These are phyloP conservation scores for Poliocrania exsul DNA, from an alignment of 2,797 vertebrate species.

Conservation along the genomic window DNA sequence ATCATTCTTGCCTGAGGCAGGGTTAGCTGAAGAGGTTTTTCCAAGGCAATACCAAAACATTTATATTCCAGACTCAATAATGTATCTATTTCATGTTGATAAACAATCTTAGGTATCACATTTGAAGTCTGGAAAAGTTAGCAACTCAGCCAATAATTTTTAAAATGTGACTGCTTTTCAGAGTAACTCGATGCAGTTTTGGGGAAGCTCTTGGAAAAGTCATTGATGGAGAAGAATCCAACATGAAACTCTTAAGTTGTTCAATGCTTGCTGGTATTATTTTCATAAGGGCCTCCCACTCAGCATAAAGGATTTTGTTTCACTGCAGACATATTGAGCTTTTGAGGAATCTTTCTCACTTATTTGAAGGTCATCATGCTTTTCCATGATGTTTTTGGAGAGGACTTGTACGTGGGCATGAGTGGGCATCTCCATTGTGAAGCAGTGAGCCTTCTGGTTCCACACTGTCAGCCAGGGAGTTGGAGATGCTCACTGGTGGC, in stretches of 20 bases:
- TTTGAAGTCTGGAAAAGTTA: conserved; percentile 25
- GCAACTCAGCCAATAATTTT: background rate
- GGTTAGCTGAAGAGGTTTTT: background rate
- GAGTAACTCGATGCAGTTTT: background rate
- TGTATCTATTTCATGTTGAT: conserved; percentile 10
- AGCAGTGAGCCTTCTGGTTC: background rate
- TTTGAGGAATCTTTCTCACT: background rate
- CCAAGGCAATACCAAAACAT: background rate
- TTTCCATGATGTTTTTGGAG: background rate
- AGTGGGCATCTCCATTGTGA: background rate
- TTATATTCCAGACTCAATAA: conserved; percentile 11
- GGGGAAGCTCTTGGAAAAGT: background rate
- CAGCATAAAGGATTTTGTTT: background rate
- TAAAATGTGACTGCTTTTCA: background rate
- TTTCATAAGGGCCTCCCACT: background rate
- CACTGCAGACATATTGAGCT: background rate
- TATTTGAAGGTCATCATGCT: background rate
- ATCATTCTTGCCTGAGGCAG: conserved; percentile 21
- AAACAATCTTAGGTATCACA: background rate
- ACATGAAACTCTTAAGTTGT: background rate
- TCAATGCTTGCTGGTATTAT: background rate
- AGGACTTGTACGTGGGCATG: background rate
- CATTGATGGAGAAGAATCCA: background rate
- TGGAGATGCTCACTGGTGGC: background rate
- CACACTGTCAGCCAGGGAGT: background rate